These are phyloP conservation scores for Cirrhinus molitorella DNA, from an alignment of 2,797 vertebrate species.

Conservation along the genomic window DNA sequence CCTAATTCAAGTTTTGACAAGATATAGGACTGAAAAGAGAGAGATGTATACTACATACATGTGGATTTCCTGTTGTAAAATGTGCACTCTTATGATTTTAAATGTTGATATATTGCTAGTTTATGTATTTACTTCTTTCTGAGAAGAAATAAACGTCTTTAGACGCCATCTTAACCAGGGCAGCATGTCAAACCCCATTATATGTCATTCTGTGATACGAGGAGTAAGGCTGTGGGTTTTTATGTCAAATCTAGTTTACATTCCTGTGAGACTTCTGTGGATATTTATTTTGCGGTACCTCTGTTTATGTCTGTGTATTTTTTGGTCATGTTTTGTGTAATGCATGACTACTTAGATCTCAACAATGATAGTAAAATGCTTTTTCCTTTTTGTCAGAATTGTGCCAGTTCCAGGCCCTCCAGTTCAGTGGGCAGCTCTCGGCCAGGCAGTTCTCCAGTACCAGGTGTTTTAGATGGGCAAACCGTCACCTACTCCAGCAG, in stretches of 20 bases:
- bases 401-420: slow-evolving; percentile 75
- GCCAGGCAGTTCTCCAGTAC: slow-evolving; percentile 71
- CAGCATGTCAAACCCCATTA: slow-evolving; percentile 1
- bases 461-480: slow-evolving; percentile 57
- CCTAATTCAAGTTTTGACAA: slow-evolving; percentile 97
- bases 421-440: slow-evolving; percentile 77
- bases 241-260: slow-evolving; percentile 25
- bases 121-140: slow-evolving; percentile 1
- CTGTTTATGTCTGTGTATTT: slow-evolving; percentile 6
- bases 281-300: slow-evolving; percentile 6
- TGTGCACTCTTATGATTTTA: slow-evolving; percentile 34
- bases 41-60: slow-evolving; percentile 49
- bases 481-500: slow-evolving; percentile 41
- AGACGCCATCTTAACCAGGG: neutral
- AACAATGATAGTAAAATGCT: neutral
- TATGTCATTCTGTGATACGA: neutral
- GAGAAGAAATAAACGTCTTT: neutral
- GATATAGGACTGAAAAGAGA: slow-evolving; percentile 78
- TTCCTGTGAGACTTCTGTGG: neutral
- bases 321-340: neutral
- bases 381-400: slow-evolving; percentile 71
- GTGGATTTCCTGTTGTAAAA: slow-evolving; percentile 52
- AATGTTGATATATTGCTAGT: neutral
- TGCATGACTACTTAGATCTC: neutral
- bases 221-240: slow-evolving; percentile 4